Evolutionary conservation across 2,888 invertebrate species (phyloP).

Genomic region (Rosalia funebris): DNA sequence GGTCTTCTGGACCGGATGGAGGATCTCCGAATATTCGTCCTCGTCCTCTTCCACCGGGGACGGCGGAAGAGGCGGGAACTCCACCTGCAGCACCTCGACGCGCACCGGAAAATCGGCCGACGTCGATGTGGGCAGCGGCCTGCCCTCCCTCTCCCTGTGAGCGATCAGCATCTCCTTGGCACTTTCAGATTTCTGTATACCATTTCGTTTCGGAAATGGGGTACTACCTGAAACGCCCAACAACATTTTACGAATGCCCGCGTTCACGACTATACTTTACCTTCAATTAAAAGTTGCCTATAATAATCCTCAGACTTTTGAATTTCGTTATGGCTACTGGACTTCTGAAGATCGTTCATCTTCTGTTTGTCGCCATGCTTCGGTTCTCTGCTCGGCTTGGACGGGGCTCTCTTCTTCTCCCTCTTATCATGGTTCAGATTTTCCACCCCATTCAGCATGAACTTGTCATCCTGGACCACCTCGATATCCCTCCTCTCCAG

Average conservation of each 20-base stretch:
- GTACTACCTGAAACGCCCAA: conserved; percentile 55
- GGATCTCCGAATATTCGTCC: conserved; percentile 78
- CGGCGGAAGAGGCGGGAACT: conserved; percentile 83
- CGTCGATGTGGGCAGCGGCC: conserved; percentile 59
- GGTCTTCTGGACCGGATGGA: conserved; percentile 65
- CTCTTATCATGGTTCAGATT: conserved; percentile 63
- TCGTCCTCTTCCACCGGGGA: conserved; percentile 85
- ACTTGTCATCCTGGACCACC: conserved; percentile 55
- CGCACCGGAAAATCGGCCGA: conserved; percentile 70
- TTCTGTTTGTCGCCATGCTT: conserved; percentile 63
- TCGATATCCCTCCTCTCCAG: conserved; percentile 65
- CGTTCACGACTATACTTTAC: too few species aligned
- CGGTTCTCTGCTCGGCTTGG: conserved; percentile 52
- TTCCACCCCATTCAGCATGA: conserved; percentile 63
- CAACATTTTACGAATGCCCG: not conserved
- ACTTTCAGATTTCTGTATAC: conserved; percentile 80
- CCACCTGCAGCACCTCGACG: conserved; percentile 75
- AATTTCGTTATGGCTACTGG: conserved; percentile 72
- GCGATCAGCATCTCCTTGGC: conserved; percentile 76
- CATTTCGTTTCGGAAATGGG: conserved; percentile 69
- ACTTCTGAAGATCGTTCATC: conserved; percentile 70
- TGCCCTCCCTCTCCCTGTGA: conserved; percentile 61
- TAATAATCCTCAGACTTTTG: conserved; percentile 64
- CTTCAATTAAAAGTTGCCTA: conserved; percentile 62
- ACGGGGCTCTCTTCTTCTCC: conserved; percentile 59